phyloP scores from a whole-genome alignment of 2,888 invertebrate genomes.

The Bombyx huttoni region DNA sequence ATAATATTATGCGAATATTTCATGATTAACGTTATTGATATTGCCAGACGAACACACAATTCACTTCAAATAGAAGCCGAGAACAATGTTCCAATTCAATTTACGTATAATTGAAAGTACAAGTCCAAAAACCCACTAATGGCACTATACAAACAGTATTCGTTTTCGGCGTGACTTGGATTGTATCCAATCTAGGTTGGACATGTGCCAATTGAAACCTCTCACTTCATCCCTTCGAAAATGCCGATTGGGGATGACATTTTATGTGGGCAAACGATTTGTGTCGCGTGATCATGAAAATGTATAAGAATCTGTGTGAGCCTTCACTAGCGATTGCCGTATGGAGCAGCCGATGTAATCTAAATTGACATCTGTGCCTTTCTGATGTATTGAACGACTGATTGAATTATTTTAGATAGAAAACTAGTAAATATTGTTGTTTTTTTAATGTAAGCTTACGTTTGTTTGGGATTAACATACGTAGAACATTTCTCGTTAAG shows the following conservation, averaged over 20 bases:
- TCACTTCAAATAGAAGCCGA: background rate
- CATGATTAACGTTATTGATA: background rate
- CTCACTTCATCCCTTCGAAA: slow-evolving; percentile 30
- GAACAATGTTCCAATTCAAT: slow-evolving; percentile 7
- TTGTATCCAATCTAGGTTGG: slow-evolving; percentile 35
- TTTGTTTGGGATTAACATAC: too few relatives aligned
- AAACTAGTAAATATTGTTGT: background rate
- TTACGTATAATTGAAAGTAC: slow-evolving; percentile 15
- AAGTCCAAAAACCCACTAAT: slow-evolving; percentile 38
- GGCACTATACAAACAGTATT: slow-evolving; percentile 30
- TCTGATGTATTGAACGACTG: background rate
- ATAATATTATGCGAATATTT: too few relatives aligned
- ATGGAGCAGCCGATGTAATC: background rate
- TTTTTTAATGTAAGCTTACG: background rate
- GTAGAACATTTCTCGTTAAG: too few relatives aligned
- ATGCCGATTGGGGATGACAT: slow-evolving; percentile 23
- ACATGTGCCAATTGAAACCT: slow-evolving; percentile 33
- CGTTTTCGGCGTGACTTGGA: slow-evolving; percentile 35
- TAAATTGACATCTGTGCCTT: background rate
- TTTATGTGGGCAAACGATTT: slow-evolving; percentile 14
- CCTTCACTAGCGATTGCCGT: background rate
- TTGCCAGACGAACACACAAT: background rate
- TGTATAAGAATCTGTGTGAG: slow-evolving; percentile 2
- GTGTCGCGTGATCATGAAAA: slow-evolving; percentile 11
- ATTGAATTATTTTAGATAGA: background rate